Evolutionary conservation across 2,888 invertebrate species (phyloP).

Genomic region (Xanthia togata): DNA sequence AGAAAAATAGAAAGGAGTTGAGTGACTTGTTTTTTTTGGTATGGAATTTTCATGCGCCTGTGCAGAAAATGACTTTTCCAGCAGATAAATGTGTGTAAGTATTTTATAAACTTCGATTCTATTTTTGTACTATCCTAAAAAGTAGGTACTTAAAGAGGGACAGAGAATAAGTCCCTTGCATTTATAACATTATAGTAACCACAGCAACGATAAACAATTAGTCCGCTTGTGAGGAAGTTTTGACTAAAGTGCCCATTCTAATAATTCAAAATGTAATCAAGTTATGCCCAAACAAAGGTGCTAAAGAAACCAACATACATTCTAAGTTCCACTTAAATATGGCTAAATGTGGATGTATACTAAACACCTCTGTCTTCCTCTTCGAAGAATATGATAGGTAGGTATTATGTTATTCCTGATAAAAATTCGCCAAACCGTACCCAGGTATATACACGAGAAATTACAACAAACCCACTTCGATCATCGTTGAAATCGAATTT

Average conservation of each 20-base stretch:
- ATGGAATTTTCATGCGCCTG: slow-evolving; percentile 1
- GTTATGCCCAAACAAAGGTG: background rate
- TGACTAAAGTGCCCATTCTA: background rate
- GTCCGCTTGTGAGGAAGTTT: background rate
- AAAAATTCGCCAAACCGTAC: background rate
- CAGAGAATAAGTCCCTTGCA: background rate
- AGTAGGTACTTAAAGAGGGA: background rate
- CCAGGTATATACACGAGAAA: too few relatives aligned
- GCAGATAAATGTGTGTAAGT: background rate
- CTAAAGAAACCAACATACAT: background rate
- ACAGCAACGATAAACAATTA: background rate
- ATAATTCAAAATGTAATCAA: slow-evolving; percentile 6
- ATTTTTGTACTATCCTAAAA: too few relatives aligned
- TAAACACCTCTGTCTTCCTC: background rate
- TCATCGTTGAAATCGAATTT: slow-evolving; percentile 6
- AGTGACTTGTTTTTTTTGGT: background rate
- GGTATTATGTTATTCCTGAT: background rate
- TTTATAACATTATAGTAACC: background rate
- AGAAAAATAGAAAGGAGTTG: background rate
- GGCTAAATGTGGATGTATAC: background rate
- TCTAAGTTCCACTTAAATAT: background rate
- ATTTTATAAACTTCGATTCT: background rate
- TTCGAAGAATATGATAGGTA: background rate
- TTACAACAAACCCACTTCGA: background rate
- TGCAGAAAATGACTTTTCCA: background rate